phyloP scores from a whole-genome alignment of 2,797 vertebrate species.

The Craterocephalus amniculus region DNA sequence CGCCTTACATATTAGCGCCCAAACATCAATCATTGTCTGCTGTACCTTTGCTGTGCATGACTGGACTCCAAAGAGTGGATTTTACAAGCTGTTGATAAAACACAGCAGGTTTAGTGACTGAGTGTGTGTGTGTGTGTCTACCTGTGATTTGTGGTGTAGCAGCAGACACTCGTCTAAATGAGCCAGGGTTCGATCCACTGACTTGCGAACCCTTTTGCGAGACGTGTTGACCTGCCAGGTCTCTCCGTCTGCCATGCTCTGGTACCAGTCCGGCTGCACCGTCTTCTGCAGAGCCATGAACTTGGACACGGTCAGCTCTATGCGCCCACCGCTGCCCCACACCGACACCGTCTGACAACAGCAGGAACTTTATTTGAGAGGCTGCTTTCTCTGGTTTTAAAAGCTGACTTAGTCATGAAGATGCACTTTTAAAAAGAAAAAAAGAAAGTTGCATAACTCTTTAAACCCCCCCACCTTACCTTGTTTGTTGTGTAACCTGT shows the following conservation, averaged over 20 bases:
- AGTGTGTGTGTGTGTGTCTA: constrained; percentile 63
- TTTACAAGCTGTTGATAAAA: neutral
- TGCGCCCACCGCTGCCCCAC: constrained; percentile 92
- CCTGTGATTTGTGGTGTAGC: constrained; percentile 86
- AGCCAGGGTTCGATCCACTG: constrained; percentile 92
- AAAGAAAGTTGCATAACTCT: neutral
- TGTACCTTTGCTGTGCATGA: constrained; percentile 23
- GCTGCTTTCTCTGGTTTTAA: neutral
- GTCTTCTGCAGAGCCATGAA: constrained; percentile 91
- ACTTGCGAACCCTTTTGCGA: constrained; percentile 89
- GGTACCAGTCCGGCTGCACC: constrained; percentile 93
- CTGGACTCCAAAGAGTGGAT: constrained; percentile 20
- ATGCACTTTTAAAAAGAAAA: neutral
- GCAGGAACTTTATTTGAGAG: neutral
- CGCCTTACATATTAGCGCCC: neutral
- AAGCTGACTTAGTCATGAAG: neutral
- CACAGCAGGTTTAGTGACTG: neutral
- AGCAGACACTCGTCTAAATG: constrained; percentile 91
- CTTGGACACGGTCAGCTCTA: constrained; percentile 89
- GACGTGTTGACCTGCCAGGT: constrained; percentile 83
- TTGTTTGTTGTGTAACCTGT: constrained; percentile 93
- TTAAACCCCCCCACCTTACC: constrained; percentile 76
- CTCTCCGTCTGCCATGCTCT: constrained; percentile 94
- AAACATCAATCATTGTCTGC: constrained; percentile 35
- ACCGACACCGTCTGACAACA: constrained; percentile 88